A percentile compares a stretch with the other conserved stretches of the same genome.
Conservation (phyloP, 2,113 vertebrate genomes). For the Percina caprodes region DNA sequence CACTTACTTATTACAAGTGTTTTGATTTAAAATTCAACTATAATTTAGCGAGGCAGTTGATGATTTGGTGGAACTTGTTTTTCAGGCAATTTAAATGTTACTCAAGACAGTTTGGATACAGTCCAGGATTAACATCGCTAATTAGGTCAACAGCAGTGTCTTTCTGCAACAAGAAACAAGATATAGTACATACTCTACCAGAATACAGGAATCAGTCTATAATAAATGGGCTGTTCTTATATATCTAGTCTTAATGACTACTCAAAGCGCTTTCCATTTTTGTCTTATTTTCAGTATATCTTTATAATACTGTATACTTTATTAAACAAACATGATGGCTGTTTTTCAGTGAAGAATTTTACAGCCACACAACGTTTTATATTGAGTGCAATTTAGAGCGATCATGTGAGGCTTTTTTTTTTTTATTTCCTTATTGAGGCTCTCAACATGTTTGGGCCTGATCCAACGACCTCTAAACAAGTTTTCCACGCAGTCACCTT, state of each 20-base stretch:
- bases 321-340: conserved; percentile 2
- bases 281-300: not conserved
- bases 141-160: not conserved
- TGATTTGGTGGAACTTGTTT: conserved; percentile 40
- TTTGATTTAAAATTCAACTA: not conserved
- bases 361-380: not conserved
- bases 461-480: conserved; percentile 19
- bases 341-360: not conserved
- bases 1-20: not conserved
- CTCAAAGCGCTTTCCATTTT: no score
- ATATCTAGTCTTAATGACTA: no score
- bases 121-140: not conserved
- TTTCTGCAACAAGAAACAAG: no score
- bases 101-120: not conserved
- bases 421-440: conserved; percentile 6
- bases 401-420: not conserved
- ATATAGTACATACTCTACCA: not conserved
- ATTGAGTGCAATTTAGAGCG: not conserved
- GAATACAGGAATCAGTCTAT: not conserved
- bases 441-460: not conserved
- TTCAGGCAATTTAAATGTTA: conserved; percentile 4
- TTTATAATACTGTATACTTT: not conserved
- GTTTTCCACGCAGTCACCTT: not conserved
- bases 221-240: not conserved
- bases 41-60: not conserved